Evolutionary conservation across 2,113 vertebrate species (phyloP).

Genomic region (Limnothrissa miodon): DNA sequence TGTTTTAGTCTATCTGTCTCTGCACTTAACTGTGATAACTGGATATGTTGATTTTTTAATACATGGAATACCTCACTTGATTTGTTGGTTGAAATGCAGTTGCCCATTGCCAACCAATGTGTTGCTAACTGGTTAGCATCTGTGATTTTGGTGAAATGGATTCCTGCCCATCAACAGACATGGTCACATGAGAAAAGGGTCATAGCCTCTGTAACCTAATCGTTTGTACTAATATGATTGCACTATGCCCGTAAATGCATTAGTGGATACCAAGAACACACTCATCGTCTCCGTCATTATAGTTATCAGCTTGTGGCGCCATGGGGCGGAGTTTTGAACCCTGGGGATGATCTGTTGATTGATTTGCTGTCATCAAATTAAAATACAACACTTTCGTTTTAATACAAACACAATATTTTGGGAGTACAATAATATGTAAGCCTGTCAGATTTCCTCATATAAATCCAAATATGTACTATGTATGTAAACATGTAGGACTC

Average conservation of each 20-base stretch:
- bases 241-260: conserved; percentile 28
- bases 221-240: conserved; percentile 30
- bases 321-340: neutral
- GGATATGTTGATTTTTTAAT: too few species aligned
- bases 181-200: neutral
- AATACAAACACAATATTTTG: neutral
- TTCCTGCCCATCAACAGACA: neutral
- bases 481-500: too few species aligned
- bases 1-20: too few species aligned
- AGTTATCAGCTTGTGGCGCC: conserved; percentile 19
- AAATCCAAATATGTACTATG: neutral
- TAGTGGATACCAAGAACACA: conserved; percentile 23
- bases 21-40: too few species aligned
- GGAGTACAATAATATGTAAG: neutral
- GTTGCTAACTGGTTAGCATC: too few species aligned
- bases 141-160: too few species aligned
- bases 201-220: conserved; percentile 19
- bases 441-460: neutral
- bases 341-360: neutral
- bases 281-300: conserved; percentile 24
- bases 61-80: too few species aligned
- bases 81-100: too few species aligned
- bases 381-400: neutral
- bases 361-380: conserved; percentile 16
- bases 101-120: too few species aligned